A percentile compares a stretch with the other conserved stretches of the same genome.
These are phyloP conservation scores for Ephydatia muelleri DNA, from an alignment of 37 sponge, comb jelly and placozoan species.

Conservation along the genomic window DNA sequence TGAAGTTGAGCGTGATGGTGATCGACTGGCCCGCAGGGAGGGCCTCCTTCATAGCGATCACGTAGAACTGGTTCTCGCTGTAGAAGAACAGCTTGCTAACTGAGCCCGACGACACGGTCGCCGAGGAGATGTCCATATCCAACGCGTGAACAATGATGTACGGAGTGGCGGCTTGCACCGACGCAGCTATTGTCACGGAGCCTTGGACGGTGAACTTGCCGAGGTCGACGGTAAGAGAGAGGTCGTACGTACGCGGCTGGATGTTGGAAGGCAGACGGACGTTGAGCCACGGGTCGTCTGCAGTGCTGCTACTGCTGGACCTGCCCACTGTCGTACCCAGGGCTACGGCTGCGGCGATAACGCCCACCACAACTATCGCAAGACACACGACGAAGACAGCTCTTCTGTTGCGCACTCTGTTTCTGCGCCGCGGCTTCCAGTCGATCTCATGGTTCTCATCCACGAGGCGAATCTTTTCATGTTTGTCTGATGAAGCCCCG, in stretches of 20 bases:
- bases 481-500: too few species aligned
- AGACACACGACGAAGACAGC: too few species aligned
- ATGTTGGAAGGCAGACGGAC: conserved; percentile 67
- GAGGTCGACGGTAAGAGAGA: conserved; percentile 63
- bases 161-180: conserved; percentile 17
- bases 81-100: neutral
- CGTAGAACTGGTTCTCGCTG: conserved; percentile 57
- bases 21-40: neutral
- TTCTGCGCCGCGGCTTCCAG: too few species aligned
- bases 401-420: too few species aligned
- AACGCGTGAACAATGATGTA: conserved; percentile 65
- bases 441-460: too few species aligned
- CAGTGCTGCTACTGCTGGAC: neutral
- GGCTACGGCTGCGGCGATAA: too few species aligned
- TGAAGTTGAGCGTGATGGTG: conserved; percentile 40
- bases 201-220: conserved; percentile 52
- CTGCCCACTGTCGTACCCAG: neutral
- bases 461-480: too few species aligned
- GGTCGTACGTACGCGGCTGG: conserved; percentile 51
- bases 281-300: conserved; percentile 43
- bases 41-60: conserved; percentile 27
- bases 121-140: conserved; percentile 58
- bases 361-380: too few species aligned
- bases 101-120: neutral
- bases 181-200: conserved; percentile 24